These are phyloP conservation scores for Capitulum mitella DNA, from an alignment of 2,888 invertebrate species.

Conservation along the genomic window DNA sequence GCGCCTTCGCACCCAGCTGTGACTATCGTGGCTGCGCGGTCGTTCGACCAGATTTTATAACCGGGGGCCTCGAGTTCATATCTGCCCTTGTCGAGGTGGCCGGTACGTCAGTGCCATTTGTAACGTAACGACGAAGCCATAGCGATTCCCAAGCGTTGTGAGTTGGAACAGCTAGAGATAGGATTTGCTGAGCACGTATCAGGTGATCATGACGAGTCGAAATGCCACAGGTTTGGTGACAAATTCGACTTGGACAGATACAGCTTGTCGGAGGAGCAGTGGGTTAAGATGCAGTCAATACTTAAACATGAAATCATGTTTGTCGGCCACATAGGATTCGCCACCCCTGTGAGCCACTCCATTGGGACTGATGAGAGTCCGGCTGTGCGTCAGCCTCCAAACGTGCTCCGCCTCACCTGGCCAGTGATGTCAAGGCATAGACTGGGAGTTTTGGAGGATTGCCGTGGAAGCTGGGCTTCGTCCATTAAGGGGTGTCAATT, in stretches of 20 bases:
- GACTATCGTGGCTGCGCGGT: neutral
- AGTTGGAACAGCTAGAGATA: neutral
- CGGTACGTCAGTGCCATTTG: neutral
- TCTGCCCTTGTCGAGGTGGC: neutral
- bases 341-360: neutral
- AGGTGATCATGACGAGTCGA: neutral
- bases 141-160: neutral
- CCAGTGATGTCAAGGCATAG: neutral
- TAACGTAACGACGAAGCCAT: neutral
- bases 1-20: neutral
- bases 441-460: neutral
- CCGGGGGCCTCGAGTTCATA: neutral
- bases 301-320: neutral
- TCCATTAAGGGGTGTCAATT: no score
- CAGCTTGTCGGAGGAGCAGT: neutral
- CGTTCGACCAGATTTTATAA: neutral
- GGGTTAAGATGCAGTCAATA: neutral
- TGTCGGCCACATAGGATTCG: neutral
- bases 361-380: neutral
- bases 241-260: neutral
- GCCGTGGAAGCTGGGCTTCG: neutral
- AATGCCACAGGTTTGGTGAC: neutral
- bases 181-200: neutral
- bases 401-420: neutral
- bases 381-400: neutral